These are phyloP conservation scores for Pedionomus torquatus DNA, from an alignment of 2,113 vertebrate genomes.

Conservation along the genomic window DNA sequence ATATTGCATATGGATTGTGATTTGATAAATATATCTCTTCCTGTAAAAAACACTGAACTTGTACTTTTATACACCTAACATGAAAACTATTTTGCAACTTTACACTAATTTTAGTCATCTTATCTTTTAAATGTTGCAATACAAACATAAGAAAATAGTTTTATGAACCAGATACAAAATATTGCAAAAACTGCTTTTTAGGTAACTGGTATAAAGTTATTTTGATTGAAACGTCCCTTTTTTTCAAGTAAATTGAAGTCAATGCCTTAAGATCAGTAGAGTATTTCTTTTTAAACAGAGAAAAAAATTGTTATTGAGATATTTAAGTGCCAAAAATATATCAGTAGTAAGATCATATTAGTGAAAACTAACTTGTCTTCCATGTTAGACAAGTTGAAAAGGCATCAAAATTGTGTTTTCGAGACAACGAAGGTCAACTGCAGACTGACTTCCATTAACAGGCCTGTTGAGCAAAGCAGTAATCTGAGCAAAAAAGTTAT, in stretches of 20 bases:
- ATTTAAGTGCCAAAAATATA: not conserved
- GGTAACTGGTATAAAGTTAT: not conserved
- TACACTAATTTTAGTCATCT: not conserved
- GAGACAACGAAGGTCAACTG: not conserved
- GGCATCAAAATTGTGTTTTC: not conserved
- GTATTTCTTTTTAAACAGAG: not conserved
- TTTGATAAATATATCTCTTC: not conserved
- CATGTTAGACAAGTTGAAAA: not conserved
- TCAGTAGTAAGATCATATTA: not conserved
- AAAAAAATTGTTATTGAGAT: not conserved
- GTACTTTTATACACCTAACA: not conserved
- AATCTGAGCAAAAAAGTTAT: not conserved
- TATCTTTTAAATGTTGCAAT: no score
- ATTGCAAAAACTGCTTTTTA: not conserved
- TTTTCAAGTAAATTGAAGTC: not conserved
- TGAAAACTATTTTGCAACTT: not conserved
- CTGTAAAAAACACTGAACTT: not conserved
- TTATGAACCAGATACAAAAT: not conserved
- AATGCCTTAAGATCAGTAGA: not conserved
- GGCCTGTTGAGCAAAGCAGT: not conserved
- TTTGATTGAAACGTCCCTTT: not conserved
- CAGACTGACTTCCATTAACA: not conserved
- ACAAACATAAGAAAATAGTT: not conserved
- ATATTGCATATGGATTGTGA: not conserved
- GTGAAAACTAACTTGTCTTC: not conserved